Conservation (phyloP, 2,888 invertebrate genomes). For the Ashinkailepas kermadecensis region DNA sequence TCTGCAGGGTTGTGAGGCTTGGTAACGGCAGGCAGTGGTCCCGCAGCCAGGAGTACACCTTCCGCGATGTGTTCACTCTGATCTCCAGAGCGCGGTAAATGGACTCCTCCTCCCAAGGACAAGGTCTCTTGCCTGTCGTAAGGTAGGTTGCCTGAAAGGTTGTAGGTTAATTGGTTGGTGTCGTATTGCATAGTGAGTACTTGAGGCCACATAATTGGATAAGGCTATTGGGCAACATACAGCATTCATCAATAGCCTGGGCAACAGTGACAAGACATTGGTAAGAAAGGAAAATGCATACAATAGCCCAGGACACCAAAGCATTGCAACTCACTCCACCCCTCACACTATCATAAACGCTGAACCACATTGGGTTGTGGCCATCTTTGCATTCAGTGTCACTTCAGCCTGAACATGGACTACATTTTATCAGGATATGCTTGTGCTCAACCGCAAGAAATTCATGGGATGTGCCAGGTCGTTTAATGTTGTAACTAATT, state of each 20-base stretch:
- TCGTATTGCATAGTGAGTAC: neutral
- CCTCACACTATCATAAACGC: no score
- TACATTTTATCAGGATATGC: no score
- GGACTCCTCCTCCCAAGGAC: neutral
- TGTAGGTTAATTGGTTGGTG: no score
- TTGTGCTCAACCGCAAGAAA: no score
- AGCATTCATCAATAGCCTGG: neutral
- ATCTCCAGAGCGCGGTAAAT: neutral
- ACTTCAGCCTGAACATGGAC: no score
- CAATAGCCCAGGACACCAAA: no score
- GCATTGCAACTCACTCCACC: no score
- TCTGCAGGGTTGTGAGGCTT: neutral
- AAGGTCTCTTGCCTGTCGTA: neutral
- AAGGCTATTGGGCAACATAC: neutral
- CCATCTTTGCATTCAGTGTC: no score
- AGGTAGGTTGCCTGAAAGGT: neutral
- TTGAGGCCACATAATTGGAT: neutral
- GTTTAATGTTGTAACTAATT: neutral
- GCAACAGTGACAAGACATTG: neutral
- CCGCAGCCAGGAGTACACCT: neutral
- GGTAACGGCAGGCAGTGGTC: neutral
- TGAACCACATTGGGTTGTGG: no score
- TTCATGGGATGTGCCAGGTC: no score
- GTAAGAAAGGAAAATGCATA: neutral
- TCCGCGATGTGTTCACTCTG: neutral